phyloP scores from a whole-genome alignment of 2,797 vertebrate genomes.

The Emydoidea blandingii region DNA sequence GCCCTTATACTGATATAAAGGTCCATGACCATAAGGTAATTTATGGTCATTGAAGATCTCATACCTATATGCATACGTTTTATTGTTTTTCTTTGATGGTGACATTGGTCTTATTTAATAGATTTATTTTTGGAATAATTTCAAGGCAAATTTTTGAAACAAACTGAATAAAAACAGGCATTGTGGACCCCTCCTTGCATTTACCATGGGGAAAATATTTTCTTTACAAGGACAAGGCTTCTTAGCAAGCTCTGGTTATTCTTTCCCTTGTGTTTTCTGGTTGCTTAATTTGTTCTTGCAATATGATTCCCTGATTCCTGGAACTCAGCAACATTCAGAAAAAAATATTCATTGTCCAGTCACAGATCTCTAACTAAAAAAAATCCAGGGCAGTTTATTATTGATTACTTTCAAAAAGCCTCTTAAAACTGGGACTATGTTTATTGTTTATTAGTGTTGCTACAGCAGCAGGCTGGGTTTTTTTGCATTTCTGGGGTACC shows the following conservation, averaged over 20 bases:
- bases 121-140: background rate
- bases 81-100: background rate
- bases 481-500: background rate
- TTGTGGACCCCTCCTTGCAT: background rate
- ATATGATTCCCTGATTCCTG: background rate
- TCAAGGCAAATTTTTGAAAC: background rate
- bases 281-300: background rate
- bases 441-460: background rate
- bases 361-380: background rate
- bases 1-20: background rate
- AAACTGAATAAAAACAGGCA: background rate
- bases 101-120: background rate
- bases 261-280: background rate
- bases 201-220: background rate
- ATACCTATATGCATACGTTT: background rate
- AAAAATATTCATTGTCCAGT: background rate
- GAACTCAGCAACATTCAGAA: background rate
- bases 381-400: background rate
- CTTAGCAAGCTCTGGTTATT: background rate
- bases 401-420: background rate
- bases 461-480: background rate
- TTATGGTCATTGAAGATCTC: background rate
- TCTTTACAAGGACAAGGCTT: background rate
- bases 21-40: background rate
- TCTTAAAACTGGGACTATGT: background rate